Evolutionary conservation across 2,113 vertebrate species (phyloP).

Genomic region (Indri indri): DNA sequence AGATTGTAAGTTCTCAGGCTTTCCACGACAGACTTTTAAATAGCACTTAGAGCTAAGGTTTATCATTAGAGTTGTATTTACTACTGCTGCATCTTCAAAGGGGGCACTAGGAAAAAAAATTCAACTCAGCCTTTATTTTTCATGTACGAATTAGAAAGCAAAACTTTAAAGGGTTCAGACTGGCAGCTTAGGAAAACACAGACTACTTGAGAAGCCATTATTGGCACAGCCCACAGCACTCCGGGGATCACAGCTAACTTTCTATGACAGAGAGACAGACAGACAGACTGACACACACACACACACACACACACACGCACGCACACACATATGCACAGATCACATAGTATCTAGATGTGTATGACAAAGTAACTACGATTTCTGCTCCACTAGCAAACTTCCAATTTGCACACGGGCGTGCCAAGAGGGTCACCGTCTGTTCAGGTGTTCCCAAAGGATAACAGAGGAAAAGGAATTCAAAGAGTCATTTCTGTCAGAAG

Average conservation of each 20-base stretch:
- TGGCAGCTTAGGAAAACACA: constrained; percentile 42
- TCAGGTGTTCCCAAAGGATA: background rate
- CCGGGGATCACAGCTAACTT: background rate
- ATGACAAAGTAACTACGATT: constrained; percentile 23
- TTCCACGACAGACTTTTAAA: constrained; percentile 66
- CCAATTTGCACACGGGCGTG: background rate
- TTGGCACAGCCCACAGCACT: background rate
- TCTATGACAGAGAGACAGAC: background rate
- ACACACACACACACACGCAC: background rate
- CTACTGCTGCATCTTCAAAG: constrained; percentile 50
- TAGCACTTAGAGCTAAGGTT: constrained; percentile 51
- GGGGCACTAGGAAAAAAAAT: constrained; percentile 4
- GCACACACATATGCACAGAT: background rate
- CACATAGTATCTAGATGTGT: background rate
- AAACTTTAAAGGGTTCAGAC: constrained; percentile 45
- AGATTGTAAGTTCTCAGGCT: constrained; percentile 43
- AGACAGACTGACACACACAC: background rate
- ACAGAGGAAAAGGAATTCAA: constrained; percentile 14
- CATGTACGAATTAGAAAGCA: constrained; percentile 51
- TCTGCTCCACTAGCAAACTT: background rate
- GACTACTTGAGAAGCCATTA: background rate
- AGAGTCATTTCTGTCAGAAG: constrained; percentile 32
- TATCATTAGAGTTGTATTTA: constrained; percentile 59
- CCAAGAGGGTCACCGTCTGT: background rate
- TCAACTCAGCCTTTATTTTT: constrained; percentile 55